Evolutionary conservation across 2,113 vertebrate species (phyloP).

Genomic region (Dasypus novemcinctus): DNA sequence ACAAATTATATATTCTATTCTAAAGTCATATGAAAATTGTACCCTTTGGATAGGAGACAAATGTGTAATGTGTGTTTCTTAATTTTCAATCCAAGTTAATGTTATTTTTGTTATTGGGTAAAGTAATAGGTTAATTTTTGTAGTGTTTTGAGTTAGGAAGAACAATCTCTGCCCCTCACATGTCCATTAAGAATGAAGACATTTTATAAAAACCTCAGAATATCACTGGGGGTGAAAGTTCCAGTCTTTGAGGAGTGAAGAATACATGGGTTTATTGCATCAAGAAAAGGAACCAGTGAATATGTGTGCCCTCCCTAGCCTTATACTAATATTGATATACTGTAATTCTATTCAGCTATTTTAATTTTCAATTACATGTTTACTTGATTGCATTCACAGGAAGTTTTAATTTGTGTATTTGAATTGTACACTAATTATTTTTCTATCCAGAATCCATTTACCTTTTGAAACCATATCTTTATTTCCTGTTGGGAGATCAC

Average conservation of each 20-base stretch:
- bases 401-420: slow-evolving; percentile 15
- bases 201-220: not conserved
- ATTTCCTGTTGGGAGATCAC: not conserved
- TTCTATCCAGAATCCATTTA: not conserved
- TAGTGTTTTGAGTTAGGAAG: not conserved
- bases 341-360: not conserved
- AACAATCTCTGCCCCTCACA: not conserved
- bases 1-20: not conserved
- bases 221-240: not conserved
- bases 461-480: not conserved
- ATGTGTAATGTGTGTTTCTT: not conserved
- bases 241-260: not conserved
- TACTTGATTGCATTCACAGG: slow-evolving; percentile 1
- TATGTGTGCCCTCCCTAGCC: not conserved
- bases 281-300: not conserved
- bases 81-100: not conserved
- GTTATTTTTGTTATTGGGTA: not conserved
- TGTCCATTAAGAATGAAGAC: slow-evolving; percentile 4
- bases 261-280: not conserved
- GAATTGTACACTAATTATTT: slow-evolving; percentile 32
- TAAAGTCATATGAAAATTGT: slow-evolving; percentile 1
- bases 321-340: not conserved
- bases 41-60: not conserved
- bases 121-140: slow-evolving; percentile 8
- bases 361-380: not conserved